phyloP scores from a whole-genome alignment of 2,113 vertebrate genomes.

The Eulemur macaco region DNA sequence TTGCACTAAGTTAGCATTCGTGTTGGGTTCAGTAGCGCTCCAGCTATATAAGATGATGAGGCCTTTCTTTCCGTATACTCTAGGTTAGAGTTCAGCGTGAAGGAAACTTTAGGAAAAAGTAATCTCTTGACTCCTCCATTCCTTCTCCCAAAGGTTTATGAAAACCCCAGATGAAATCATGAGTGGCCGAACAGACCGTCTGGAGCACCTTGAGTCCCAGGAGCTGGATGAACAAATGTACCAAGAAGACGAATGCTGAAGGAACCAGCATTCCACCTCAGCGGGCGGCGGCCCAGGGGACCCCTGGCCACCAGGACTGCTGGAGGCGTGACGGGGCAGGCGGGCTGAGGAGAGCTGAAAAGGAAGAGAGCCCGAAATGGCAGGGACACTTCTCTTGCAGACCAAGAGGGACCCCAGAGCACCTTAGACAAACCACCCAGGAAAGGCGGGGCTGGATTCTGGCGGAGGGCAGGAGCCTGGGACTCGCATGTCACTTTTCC shows the following conservation, averaged over 20 bases:
- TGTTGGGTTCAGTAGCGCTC: not conserved
- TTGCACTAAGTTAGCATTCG: not conserved
- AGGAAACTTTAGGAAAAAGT: not conserved
- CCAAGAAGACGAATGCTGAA: constrained; percentile 97
- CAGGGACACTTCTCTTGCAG: constrained; percentile 71
- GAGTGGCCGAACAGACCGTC: constrained; percentile 95
- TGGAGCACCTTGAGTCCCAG: constrained; percentile 96
- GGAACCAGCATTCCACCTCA: constrained; percentile 36
- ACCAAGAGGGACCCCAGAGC: constrained; percentile 79
- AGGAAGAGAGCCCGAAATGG: constrained; percentile 65
- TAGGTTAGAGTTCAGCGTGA: not conserved
- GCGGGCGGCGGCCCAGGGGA: constrained; percentile 25
- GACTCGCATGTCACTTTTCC: constrained; percentile 70
- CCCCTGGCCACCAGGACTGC: constrained; percentile 19
- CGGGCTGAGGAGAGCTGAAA: constrained; percentile 51
- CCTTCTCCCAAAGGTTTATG: constrained; percentile 91
- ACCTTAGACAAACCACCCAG: constrained; percentile 83
- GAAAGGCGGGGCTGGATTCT: constrained; percentile 79
- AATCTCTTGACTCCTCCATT: not conserved
- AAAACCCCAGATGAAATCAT: constrained; percentile 99
- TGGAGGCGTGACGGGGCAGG: constrained; percentile 17
- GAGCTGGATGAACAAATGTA: constrained; percentile 96
- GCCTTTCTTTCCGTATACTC: not conserved
- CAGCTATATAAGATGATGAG: fast-evolving
- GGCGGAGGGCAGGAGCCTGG: constrained; percentile 68